Conservation (phyloP, 2,797 vertebrate species). For the Pelochelys cantorii region DNA sequence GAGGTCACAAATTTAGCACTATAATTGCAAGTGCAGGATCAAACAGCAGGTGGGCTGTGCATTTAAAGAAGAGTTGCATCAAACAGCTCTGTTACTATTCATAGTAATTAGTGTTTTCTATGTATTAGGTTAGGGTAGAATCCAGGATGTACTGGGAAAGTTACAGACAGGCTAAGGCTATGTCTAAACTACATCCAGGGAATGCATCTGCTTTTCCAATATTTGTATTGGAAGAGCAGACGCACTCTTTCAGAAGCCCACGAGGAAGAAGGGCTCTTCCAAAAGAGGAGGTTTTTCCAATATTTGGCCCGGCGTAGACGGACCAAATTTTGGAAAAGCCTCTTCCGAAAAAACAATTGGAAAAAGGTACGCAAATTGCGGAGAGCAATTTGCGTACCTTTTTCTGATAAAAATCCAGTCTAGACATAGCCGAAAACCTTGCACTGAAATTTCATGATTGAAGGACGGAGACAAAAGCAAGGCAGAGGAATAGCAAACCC, state of each 20-base stretch:
- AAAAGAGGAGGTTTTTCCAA: too few relatives aligned
- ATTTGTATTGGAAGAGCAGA: too few relatives aligned
- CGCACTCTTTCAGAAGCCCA: too few relatives aligned
- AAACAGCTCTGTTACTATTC: background rate
- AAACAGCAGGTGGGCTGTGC: background rate
- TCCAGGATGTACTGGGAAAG: background rate
- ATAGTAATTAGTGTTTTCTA: background rate
- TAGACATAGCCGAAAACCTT: background rate
- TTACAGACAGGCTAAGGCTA: background rate
- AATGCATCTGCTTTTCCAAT: too few relatives aligned
- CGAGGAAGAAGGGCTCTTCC: too few relatives aligned
- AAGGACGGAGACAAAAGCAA: background rate
- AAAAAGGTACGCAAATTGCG: too few relatives aligned
- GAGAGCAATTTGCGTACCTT: too few relatives aligned
- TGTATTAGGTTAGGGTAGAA: background rate
- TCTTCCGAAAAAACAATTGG: too few relatives aligned
- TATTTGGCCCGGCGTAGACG: too few relatives aligned
- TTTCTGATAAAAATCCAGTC: too few relatives aligned
- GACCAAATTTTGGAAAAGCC: too few relatives aligned
- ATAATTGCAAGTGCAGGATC: rapidly evolving
- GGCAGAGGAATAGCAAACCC: background rate
- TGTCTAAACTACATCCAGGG: too few relatives aligned
- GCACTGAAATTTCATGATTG: background rate
- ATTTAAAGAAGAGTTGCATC: background rate
- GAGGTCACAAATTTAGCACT: rapidly evolving